A percentile compares a stretch with the other conserved stretches of the same genome.
Evolutionary conservation across 2,888 invertebrate species (phyloP).

Genomic region (Alviniconcha strummeri): DNA sequence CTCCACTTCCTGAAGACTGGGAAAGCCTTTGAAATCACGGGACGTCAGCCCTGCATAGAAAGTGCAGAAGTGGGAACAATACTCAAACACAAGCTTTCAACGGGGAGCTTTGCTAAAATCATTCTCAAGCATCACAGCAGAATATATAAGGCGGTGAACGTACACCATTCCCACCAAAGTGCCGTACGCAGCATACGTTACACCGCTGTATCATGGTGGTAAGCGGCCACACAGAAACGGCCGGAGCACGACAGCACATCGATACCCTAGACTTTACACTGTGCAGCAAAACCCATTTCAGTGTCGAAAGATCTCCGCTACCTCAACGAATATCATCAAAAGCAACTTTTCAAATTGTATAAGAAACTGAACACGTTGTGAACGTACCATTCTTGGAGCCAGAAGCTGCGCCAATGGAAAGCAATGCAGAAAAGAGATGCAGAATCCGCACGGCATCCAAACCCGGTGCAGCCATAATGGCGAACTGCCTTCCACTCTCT

Average conservation of each 20-base stretch:
- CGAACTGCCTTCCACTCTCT: slow-evolving; percentile 10
- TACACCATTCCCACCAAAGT: no score
- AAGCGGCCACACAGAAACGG: background rate
- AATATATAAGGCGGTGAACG: no score
- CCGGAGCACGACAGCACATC: no score
- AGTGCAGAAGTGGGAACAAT: no score
- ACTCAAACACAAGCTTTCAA: no score
- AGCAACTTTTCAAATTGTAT: no score
- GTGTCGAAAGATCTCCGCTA: background rate
- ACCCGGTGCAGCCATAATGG: slow-evolving; percentile 15
- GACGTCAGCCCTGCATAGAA: slow-evolving; percentile 18
- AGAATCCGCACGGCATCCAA: background rate
- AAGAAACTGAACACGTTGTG: no score
- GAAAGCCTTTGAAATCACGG: slow-evolving; percentile 18
- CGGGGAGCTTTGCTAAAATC: no score
- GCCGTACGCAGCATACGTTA: no score
- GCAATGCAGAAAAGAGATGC: background rate
- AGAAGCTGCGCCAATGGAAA: background rate
- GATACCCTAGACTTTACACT: no score
- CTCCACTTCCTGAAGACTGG: slow-evolving; percentile 29
- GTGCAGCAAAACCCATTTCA: background rate
- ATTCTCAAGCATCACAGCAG: no score
- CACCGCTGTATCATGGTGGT: background rate
- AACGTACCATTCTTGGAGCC: background rate
- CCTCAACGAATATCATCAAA: background rate